Conservation (phyloP, 2,888 invertebrate species). For the Beris morrisii region DNA sequence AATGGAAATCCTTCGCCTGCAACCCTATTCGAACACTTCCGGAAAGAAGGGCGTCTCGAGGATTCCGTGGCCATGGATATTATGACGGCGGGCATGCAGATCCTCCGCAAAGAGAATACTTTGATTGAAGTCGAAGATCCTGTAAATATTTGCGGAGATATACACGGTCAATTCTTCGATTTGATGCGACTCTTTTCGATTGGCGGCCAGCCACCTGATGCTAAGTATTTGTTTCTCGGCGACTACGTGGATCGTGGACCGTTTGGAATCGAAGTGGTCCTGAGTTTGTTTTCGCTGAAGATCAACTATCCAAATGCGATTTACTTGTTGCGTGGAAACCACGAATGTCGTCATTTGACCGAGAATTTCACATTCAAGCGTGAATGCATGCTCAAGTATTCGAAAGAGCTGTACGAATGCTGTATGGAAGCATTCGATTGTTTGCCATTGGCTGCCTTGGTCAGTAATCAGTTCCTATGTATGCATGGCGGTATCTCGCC, state of each 20-base stretch:
- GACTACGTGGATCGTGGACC: constrained; percentile 98
- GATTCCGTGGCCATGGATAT: constrained; percentile 93
- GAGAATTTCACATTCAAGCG: constrained; percentile 99
- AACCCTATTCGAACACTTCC: constrained; percentile 94
- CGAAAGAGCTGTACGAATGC: constrained; percentile 95
- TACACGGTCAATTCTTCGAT: constrained; percentile 99
- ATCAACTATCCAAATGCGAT: constrained; percentile 93
- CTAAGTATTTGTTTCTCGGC: constrained; percentile 97
- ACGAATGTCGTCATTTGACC: constrained; percentile 98
- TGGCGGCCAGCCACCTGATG: constrained; percentile 92
- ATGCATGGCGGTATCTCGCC: constrained; percentile 97
- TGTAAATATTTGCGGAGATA: constrained; percentile 97
- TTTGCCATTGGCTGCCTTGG: constrained; percentile 93
- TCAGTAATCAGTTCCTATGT: constrained; percentile 99
- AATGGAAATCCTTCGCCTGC: constrained; percentile 81
- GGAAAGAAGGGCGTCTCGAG: constrained; percentile 93
- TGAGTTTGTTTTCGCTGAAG: constrained; percentile 98
- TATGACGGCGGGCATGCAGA: constrained; percentile 87
- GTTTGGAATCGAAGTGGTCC: constrained; percentile 75
- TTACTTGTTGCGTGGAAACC: constrained; percentile 96
- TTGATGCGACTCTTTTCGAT: constrained; percentile 98
- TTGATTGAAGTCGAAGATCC: constrained; percentile 99
- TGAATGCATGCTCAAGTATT: constrained; percentile 99
- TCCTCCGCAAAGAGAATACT: constrained; percentile 74
- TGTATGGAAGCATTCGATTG: constrained; percentile 99